These are phyloP conservation scores for Phalacrocorax aristotelis DNA, from an alignment of 2,113 vertebrate species.

Conservation along the genomic window DNA sequence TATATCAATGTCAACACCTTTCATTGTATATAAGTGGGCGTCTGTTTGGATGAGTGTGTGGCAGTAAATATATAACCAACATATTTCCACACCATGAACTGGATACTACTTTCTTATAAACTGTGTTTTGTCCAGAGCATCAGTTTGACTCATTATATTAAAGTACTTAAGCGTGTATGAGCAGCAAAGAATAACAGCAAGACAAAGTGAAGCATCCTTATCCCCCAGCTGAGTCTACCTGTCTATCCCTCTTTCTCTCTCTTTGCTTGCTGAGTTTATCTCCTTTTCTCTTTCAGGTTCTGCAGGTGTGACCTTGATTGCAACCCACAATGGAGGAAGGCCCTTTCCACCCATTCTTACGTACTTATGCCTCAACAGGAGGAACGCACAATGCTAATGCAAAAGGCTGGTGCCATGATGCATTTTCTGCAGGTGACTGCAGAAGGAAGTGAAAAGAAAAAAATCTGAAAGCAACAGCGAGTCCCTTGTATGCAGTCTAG, in stretches of 20 bases:
- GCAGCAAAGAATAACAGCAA: not conserved
- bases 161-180: not conserved
- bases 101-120: not conserved
- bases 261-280: not conserved
- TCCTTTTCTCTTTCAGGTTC: not conserved
- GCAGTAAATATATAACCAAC: not conserved
- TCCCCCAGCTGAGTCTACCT: not conserved
- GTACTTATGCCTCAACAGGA: not conserved
- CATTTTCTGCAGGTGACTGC: not conserved
- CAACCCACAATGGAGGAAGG: not conserved
- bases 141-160: not conserved
- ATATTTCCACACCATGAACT: not conserved
- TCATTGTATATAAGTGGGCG: not conserved
- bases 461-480: accelerated
- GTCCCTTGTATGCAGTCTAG: not conserved
- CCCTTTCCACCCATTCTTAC: not conserved
- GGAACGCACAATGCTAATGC: accelerated
- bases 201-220: not conserved
- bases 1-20: not conserved
- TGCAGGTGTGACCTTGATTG: not conserved
- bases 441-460: not conserved
- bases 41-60: not conserved
- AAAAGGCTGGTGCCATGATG: not conserved
- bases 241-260: not conserved
- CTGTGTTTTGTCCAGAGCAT: not conserved